Evolutionary conservation across 2,888 invertebrate species (phyloP).

Genomic region (Pyrrhia umbra): DNA sequence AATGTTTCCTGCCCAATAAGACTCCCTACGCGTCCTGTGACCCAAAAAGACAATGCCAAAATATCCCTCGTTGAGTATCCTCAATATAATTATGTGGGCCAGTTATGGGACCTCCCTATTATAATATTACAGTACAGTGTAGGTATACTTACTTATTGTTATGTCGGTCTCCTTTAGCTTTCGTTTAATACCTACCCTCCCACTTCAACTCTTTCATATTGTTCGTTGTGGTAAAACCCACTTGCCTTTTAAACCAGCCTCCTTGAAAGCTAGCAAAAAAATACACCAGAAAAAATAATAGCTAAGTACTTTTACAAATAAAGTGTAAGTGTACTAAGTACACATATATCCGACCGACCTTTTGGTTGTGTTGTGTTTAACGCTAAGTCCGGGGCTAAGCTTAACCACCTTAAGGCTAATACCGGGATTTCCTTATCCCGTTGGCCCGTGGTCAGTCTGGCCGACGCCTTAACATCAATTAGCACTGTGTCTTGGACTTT

Average conservation of each 20-base stretch:
- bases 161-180: slow-evolving; percentile 12
- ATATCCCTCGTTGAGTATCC: slow-evolving; percentile 44
- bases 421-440: slow-evolving; percentile 81
- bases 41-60: slow-evolving; percentile 50
- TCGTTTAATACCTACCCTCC: slow-evolving; percentile 19
- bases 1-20: slow-evolving; percentile 44
- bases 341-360: slow-evolving; percentile 59
- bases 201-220: slow-evolving; percentile 20
- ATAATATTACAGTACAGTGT: slow-evolving; percentile 42
- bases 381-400: slow-evolving; percentile 71
- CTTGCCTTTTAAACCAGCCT: slow-evolving; percentile 18
- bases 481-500: slow-evolving; percentile 71
- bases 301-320: slow-evolving; percentile 61
- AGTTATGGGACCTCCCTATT: slow-evolving; percentile 44
- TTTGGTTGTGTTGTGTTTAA: slow-evolving; percentile 72
- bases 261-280: slow-evolving; percentile 26
- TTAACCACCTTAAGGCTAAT: slow-evolving; percentile 79
- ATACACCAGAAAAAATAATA: slow-evolving; percentile 54
- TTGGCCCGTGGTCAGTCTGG: slow-evolving; percentile 74
- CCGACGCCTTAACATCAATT: slow-evolving; percentile 79
- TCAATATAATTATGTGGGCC: slow-evolving; percentile 50
- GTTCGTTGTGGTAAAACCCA: slow-evolving; percentile 21
- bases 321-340: slow-evolving; percentile 65
- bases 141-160: slow-evolving; percentile 31
- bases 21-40: slow-evolving; percentile 29